A percentile compares a stretch with the other conserved stretches of the same genome.
These are phyloP conservation scores for Coronaproctus castanopsis DNA, from an alignment of 2,888 invertebrate genomes.

Conservation along the genomic window DNA sequence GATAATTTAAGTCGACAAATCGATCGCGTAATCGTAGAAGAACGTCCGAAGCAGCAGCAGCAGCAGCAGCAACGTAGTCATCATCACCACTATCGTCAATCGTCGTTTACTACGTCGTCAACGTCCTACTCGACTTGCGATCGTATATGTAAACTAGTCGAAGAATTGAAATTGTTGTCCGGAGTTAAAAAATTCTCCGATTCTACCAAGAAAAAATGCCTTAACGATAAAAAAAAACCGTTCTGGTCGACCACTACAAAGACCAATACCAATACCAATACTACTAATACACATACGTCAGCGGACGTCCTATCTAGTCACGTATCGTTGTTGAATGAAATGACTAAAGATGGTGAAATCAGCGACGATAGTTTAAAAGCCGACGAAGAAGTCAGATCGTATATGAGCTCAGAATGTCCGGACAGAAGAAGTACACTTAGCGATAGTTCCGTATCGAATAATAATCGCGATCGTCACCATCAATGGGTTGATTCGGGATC, in stretches of 20 bases:
- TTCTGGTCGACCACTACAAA: background rate
- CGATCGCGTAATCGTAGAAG: constrained; percentile 12
- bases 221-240: too few relatives aligned
- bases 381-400: constrained; percentile 34
- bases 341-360: constrained; percentile 15
- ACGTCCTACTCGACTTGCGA: background rate
- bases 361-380: constrained; percentile 31
- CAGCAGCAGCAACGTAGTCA: constrained; percentile 2
- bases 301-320: constrained; percentile 7
- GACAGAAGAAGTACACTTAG: constrained; percentile 1
- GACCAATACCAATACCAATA: background rate
- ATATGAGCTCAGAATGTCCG: constrained; percentile 13
- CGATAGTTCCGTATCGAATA: background rate
- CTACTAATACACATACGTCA: background rate
- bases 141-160: background rate
- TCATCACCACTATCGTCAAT: too few relatives aligned
- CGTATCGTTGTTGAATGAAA: constrained; percentile 12
- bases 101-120: too few relatives aligned
- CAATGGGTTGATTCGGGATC: background rate
- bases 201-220: too few relatives aligned
- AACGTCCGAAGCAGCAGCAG: constrained; percentile 7
- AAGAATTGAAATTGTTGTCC: background rate
- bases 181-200: background rate
- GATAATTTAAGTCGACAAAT: constrained; percentile 15
- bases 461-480: too few relatives aligned